Conservation (phyloP, 2,113 vertebrate species). For the Promerops cafer region DNA sequence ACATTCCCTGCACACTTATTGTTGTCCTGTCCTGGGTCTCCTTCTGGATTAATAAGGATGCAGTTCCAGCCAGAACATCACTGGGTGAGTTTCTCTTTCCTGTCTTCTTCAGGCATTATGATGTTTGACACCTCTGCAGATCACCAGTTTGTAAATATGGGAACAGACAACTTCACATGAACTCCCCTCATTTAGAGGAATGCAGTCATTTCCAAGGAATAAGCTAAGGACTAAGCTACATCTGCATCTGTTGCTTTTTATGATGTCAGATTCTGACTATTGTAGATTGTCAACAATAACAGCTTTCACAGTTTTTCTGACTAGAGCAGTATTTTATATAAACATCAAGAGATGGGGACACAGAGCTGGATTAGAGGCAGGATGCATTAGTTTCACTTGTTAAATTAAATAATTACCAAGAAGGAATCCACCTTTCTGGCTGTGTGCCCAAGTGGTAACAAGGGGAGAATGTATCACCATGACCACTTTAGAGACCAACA, state of each 20-base stretch:
- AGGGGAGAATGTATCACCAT: neutral
- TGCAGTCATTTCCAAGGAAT: neutral
- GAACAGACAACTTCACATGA: neutral
- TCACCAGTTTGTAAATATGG: neutral
- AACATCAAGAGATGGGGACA: neutral
- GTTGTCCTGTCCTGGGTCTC: constrained; percentile 98
- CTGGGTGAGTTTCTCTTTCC: constrained; percentile 75
- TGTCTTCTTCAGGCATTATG: neutral
- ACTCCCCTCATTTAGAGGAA: neutral
- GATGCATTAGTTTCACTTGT: neutral
- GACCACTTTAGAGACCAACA: neutral
- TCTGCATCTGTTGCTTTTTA: neutral
- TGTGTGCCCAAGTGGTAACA: neutral
- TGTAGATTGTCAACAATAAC: neutral
- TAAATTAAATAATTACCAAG: neutral
- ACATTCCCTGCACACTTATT: constrained; percentile 97
- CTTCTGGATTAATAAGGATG: constrained; percentile 99
- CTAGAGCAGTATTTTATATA: neutral
- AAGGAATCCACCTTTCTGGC: neutral
- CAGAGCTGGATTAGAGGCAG: neutral
- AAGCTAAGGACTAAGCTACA: neutral
- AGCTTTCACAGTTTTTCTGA: neutral
- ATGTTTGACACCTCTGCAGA: neutral
- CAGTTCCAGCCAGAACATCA: constrained; percentile 94
- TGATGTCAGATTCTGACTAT: neutral